These are phyloP conservation scores for Drosophila paranaensis DNA, from an alignment of 2,888 invertebrate genomes.

Conservation along the genomic window DNA sequence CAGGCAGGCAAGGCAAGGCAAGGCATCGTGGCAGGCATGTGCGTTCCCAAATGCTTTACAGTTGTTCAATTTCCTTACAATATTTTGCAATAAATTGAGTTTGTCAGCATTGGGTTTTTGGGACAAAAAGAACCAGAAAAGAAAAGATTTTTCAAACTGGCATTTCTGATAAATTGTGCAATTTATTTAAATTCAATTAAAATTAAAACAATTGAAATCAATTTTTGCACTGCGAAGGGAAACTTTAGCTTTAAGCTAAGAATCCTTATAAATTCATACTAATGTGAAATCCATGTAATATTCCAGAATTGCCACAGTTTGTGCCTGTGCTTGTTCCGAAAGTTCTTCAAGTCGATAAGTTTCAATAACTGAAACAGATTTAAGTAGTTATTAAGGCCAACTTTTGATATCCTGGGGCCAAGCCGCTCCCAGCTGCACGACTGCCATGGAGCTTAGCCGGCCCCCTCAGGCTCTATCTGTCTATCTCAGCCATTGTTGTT, in stretches of 20 bases:
- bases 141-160: constrained; percentile 1
- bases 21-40: constrained; percentile 8
- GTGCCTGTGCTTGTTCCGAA: not conserved
- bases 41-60: constrained; percentile 33
- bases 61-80: constrained; percentile 33
- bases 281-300: too few relatives aligned
- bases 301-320: not conserved
- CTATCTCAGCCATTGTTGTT: constrained; percentile 13
- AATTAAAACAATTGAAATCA: not conserved
- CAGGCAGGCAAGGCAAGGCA: constrained; percentile 12
- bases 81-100: constrained; percentile 43
- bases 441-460: not conserved
- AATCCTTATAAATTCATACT: not conserved
- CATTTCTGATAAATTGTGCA: constrained; percentile 8
- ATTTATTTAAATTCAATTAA: constrained; percentile 18
- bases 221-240: not conserved
- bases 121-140: not conserved
- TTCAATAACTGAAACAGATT: not conserved
- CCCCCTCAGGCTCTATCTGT: constrained; percentile 1
- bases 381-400: not conserved
- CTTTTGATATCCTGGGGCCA: not conserved
- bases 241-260: too few relatives aligned
- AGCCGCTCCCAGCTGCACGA: not conserved
- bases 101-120: constrained; percentile 24
- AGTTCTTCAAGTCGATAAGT: not conserved